Percentiles rank a stretch among this genome's conserved stretches.
phyloP scores from a whole-genome alignment of 2,888 invertebrate species.

The Morinoia aosen region DNA sequence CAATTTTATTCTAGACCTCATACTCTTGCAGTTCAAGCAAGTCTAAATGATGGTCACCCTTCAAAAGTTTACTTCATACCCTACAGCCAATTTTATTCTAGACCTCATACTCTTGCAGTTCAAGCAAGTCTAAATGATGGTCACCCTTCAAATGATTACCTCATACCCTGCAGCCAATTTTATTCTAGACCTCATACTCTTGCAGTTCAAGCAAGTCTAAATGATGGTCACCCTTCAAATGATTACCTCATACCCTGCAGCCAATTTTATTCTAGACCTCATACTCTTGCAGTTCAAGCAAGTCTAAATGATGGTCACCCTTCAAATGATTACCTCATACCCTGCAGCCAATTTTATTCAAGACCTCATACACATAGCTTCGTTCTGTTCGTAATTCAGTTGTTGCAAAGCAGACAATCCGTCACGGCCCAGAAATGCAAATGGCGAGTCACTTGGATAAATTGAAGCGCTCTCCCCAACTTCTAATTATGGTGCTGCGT shows the following conservation, averaged over 20 bases:
- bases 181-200: neutral
- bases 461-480: constrained; percentile 44
- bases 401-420: constrained; percentile 23
- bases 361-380: neutral
- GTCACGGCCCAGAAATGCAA: constrained; percentile 20
- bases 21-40: neutral
- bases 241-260: neutral
- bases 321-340: neutral
- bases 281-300: neutral
- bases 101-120: neutral
- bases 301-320: neutral
- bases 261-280: neutral
- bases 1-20: neutral
- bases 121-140: neutral
- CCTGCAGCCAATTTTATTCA: neutral
- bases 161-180: neutral
- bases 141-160: neutral
- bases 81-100: neutral
- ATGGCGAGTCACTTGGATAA: constrained; percentile 44
- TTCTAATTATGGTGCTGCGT: constrained; percentile 49
- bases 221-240: neutral
- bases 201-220: neutral
- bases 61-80: neutral
- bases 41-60: neutral
- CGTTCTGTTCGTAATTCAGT: neutral